Percentiles rank a stretch among this genome's conserved stretches.
phyloP scores from a whole-genome alignment of 2,888 invertebrate species.

The Saturnia pavonia region DNA sequence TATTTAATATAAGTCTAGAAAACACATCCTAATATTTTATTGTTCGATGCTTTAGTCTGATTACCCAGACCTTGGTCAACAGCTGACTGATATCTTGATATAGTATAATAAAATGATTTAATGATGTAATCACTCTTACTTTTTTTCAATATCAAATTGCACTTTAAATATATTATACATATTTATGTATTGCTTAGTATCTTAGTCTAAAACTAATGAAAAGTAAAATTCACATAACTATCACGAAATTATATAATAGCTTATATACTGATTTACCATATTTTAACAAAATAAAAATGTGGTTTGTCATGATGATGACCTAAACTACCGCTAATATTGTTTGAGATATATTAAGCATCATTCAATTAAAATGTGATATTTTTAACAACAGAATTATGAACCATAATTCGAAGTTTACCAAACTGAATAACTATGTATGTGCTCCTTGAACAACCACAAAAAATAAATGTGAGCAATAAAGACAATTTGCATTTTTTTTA shows the following conservation, averaged over 20 bases:
- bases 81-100: too few species aligned
- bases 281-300: too few species aligned
- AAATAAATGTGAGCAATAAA: not conserved
- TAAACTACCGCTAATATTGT: too few species aligned
- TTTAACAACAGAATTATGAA: not conserved
- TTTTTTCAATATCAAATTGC: not conserved
- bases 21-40: too few species aligned
- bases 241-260: not conserved
- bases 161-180: too few species aligned
- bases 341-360: not conserved
- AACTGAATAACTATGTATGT: not conserved
- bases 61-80: too few species aligned
- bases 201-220: not conserved
- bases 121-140: not conserved
- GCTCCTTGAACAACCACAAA: not conserved
- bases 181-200: not conserved
- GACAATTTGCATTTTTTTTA: not conserved
- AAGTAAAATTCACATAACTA: not conserved
- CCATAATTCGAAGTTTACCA: not conserved
- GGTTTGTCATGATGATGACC: too few species aligned
- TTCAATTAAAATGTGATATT: not conserved
- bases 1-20: too few species aligned
- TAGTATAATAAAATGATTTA: not conserved
- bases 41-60: too few species aligned
- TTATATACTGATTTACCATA: not conserved